A percentile compares a stretch with the other conserved stretches of the same genome.
Conservation (phyloP, 1,140 invertebrate genomes). For the Brevipalpus yothersi region DNA sequence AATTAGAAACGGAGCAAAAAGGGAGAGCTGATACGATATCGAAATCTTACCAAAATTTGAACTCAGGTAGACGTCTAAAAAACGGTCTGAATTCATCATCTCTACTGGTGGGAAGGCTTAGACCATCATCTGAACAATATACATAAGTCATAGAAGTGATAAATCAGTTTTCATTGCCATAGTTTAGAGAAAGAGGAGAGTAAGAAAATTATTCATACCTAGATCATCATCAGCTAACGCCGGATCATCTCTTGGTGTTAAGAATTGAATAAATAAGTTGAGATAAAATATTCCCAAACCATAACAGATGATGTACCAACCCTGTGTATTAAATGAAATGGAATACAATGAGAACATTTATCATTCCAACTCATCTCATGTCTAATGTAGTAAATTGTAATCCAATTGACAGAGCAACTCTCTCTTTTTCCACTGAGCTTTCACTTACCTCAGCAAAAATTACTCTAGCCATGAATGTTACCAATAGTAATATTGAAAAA, state of each 20-base stretch:
- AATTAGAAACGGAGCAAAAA: not conserved
- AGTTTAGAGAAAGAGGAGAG: not conserved
- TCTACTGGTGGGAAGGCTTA: constrained; percentile 69
- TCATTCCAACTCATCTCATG: not conserved
- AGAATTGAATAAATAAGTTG: constrained; percentile 96
- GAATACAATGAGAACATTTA: constrained; percentile 5
- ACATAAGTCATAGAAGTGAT: constrained; percentile 1
- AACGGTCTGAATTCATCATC: constrained; percentile 98
- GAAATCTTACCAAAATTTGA: constrained; percentile 74
- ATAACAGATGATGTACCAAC: constrained; percentile 98
- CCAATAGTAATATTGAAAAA: constrained; percentile 21
- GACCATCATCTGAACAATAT: constrained; percentile 36
- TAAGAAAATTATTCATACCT: not conserved
- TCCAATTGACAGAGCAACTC: not conserved
- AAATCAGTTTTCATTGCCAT: not conserved
- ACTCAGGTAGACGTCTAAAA: constrained; percentile 88
- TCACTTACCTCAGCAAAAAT: constrained; percentile 16
- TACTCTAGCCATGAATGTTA: constrained; percentile 19
- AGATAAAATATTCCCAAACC: constrained; percentile 95
- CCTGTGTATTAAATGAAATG: constrained; percentile 34
- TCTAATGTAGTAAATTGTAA: not conserved
- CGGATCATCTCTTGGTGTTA: constrained; percentile 97
- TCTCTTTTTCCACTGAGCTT: not conserved
- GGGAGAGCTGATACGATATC: not conserved
- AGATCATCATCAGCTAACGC: constrained; percentile 54